These are phyloP conservation scores for Protaetia brevitarsis DNA, from an alignment of 1,140 invertebrate genomes.

Conservation along the genomic window DNA sequence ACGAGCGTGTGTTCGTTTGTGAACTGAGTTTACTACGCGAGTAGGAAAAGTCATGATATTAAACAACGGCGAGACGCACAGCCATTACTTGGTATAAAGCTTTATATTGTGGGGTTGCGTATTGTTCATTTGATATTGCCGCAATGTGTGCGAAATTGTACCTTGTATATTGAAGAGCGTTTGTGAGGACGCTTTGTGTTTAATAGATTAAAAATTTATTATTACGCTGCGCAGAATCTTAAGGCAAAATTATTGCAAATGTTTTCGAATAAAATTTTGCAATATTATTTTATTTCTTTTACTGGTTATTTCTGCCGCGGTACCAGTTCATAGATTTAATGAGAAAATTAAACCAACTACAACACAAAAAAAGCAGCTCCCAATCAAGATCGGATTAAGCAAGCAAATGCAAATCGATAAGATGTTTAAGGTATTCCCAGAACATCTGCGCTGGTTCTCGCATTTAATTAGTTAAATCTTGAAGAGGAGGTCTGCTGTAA, in stretches of 20 bases:
- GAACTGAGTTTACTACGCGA: not conserved
- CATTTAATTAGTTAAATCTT: conserved; percentile 8
- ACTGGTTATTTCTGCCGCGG: no score
- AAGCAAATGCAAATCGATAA: not conserved
- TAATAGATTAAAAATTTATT: no score
- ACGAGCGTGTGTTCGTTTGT: not conserved
- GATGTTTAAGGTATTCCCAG: not conserved
- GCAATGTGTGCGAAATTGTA: not conserved
- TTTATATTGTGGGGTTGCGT: conserved; percentile 4
- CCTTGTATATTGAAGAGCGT: not conserved
- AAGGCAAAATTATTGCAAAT: no score
- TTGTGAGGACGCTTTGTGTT: no score
- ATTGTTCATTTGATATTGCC: not conserved
- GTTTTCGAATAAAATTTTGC: no score
- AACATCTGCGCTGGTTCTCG: not conserved
- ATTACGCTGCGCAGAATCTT: no score
- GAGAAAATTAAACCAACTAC: no score
- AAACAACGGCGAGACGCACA: not conserved
- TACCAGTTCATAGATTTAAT: no score
- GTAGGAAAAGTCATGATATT: not conserved
- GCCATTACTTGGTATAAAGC: not conserved
- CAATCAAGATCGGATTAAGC: not conserved
- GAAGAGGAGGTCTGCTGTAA: not conserved
- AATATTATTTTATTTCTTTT: no score
- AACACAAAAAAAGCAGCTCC: no score